A percentile compares a stretch with the other conserved stretches of the same genome.
phyloP scores from a whole-genome alignment of 2,888 invertebrate species.

The Sussaba pulchella region DNA sequence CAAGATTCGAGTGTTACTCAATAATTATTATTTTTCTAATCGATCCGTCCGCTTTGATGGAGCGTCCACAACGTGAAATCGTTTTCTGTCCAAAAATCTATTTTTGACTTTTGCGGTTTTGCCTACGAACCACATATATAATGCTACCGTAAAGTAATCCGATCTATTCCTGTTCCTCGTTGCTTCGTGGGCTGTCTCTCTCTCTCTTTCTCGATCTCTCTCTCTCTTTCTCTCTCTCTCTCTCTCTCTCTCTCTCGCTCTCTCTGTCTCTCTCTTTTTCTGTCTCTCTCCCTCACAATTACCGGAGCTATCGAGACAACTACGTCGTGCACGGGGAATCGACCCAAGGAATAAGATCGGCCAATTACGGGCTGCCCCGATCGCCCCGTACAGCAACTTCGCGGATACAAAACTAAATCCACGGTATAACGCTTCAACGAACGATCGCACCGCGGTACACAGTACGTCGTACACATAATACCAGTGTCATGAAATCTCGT shows the following conservation, averaged over 20 bases:
- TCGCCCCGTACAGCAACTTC: constrained; percentile 52
- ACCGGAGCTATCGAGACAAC: constrained; percentile 69
- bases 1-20: no score
- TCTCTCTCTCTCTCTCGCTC: constrained; percentile 39
- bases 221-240: constrained; percentile 24
- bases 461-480: background rate
- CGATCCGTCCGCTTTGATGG: no score
- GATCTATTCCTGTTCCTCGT: background rate
- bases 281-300: constrained; percentile 64
- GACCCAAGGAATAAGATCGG: constrained; percentile 70
- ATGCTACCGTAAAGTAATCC: constrained; percentile 12
- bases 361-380: constrained; percentile 69
- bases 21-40: no score
- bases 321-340: constrained; percentile 51
- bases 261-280: constrained; percentile 39
- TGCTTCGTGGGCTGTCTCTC: background rate
- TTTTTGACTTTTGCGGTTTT: no score
- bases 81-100: no score
- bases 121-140: background rate
- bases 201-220: no score
- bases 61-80: no score
- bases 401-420: constrained; percentile 52
- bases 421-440: constrained; percentile 35
- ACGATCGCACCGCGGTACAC: constrained; percentile 34
- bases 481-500: constrained; percentile 24